Base-by-base conservation (phyloP, 2,888 invertebrate genomes). In the Mythimna loreyi region DNA sequence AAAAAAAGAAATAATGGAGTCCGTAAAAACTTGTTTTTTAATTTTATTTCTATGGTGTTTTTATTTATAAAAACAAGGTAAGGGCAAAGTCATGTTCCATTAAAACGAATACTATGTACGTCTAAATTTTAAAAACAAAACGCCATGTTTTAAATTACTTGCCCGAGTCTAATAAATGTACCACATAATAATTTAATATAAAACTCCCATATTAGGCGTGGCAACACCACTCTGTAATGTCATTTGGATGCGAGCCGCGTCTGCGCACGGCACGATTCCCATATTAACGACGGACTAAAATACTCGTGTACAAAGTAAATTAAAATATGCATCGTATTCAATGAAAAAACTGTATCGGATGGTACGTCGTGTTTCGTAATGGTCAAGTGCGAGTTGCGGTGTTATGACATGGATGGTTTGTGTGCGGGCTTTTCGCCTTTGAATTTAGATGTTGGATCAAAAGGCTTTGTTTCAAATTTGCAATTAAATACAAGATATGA, bases 241-340 rank as follows among this genome's bases (percentile, higher is more conserved):
- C 59, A 82, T 82, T 83, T 60, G 23, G 52, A 83, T 83, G 81
- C 83, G 63, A 45, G 58, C 28, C 33, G 69, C 75, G 83, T 83
- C 16, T 58, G 66, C 53, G 60, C 60, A 63, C 64, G 21, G 56
- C 69, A 73, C 70, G 80, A 70, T 60, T 58, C 58, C 53, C 80
- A 77, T 82, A 73, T 69, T 73, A 82, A 80, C 57, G 62, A 55
- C 56, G 62, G 66, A 66, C 64, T 64, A 67, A 67, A 80, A 82
- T 78, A 78, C 66, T 68, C 53, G 25, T 66, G 55, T 68, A 70
- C 74, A 68, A 67, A 60, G 78, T 82, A 80, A 80, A 80, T 68
- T 82, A 77, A 82, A 82, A 72, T 72, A 81, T 75, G 78, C 73
- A 53, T 70, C 47, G 16, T 60, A 36, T 70, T 81, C 57, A 57